These are phyloP conservation scores for Hippocampus comes DNA, from an alignment of 2,113 vertebrate species.

Conservation along the genomic window DNA sequence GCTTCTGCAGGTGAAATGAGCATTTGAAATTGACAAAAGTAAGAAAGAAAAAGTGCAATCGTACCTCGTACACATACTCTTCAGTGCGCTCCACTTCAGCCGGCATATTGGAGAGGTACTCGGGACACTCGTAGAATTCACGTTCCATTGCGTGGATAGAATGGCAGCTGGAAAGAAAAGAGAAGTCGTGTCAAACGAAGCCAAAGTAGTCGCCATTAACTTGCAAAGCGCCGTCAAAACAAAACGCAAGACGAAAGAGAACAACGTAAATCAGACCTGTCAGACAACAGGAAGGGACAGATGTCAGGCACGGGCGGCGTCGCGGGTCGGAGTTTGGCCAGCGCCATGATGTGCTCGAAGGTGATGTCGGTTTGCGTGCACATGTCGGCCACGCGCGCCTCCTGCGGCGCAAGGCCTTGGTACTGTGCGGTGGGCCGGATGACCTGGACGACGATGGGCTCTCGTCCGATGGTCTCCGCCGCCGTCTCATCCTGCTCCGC, in stretches of 20 bases:
- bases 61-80: constrained; percentile 94
- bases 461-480: constrained; percentile 87
- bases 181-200: neutral
- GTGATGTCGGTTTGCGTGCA: constrained; percentile 96
- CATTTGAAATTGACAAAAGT: too few species aligned
- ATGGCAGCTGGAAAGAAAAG: constrained; percentile 79
- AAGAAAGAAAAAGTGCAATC: neutral
- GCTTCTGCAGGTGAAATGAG: too few species aligned
- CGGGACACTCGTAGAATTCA: constrained; percentile 89
- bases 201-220: constrained; percentile 13
- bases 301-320: constrained; percentile 93
- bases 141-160: constrained; percentile 91
- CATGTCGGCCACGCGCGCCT: constrained; percentile 80
- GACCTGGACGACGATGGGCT: constrained; percentile 92
- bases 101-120: constrained; percentile 84
- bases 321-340: constrained; percentile 85
- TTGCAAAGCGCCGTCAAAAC: constrained; percentile 9
- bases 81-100: constrained; percentile 84
- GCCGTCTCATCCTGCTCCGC: constrained; percentile 85
- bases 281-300: constrained; percentile 91
- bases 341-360: constrained; percentile 92
- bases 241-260: neutral
- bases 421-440: constrained; percentile 67
- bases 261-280: constrained; percentile 76
- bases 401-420: constrained; percentile 40